Base-by-base conservation (phyloP, 2,797 vertebrate species). In the Uromys caudimaculatus region DNA sequence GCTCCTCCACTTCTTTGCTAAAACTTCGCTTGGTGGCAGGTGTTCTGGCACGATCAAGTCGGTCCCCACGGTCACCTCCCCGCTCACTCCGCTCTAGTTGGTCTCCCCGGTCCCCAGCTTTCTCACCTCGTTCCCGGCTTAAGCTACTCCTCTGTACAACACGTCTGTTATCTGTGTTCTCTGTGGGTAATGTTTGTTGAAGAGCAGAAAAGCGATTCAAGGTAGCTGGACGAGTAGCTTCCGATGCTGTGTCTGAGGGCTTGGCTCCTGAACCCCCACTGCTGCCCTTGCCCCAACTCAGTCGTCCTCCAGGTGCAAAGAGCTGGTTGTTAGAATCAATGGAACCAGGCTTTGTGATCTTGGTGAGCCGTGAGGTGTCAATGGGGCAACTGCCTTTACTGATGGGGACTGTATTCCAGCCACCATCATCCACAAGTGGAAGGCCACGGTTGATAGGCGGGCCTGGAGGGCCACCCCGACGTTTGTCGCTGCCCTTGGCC, bases 211-310 rank as follows among this genome's bases (percentile, higher is more conserved):
- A 99, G 76, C 99, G 99, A 98, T 99, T 99, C 97, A 99, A 98
- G 60, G 99, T 99, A 89, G 99, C 98, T 21, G 99, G 98, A 96
- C 99, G 99, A 93, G 99, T 99, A 86, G 99, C 95, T 92, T 99
- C 99, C 98, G 98, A 97, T 52, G 98, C 99, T 97, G 98, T 98
- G 56, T 99, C 99, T 93, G 98, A 98, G 56, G 98, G 99, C 97
- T 99, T 99, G 1, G 99, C 95, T 2, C 98, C 99, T 60, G 99
- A 99, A 77, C 99, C 99, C 27, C 99, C 99, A 0, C 99, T 99
- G 99, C 99, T 99, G 95, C 99, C 99, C 97, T 99, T 99, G 38
- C 99, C 99, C 99, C 99, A 99, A 98, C 99, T 99, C 97, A 99
- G 99, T 95, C 99, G 99, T 75, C 99, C 99, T 0, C 99, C 99